These are phyloP conservation scores for Fistularia commersonii DNA, from an alignment of 2,797 vertebrate species.

Conservation along the genomic window DNA sequence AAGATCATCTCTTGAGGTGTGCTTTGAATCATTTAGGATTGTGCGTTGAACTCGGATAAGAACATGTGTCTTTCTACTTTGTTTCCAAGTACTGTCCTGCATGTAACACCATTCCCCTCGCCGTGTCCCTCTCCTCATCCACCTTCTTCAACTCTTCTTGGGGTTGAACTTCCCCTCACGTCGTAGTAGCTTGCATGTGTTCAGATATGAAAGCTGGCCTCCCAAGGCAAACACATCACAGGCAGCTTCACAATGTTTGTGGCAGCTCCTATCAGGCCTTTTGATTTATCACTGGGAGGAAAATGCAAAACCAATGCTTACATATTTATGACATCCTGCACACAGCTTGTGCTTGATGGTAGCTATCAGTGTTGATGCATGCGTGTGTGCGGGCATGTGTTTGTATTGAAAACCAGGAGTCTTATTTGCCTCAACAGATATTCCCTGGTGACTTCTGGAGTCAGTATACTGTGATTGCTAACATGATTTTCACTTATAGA, in stretches of 20 bases:
- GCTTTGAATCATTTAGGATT: too few relatives aligned
- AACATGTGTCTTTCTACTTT: slow-evolving; percentile 1
- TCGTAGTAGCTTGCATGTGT: slow-evolving; percentile 46
- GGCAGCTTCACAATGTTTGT: slow-evolving; percentile 53
- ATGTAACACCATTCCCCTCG: slow-evolving; percentile 20
- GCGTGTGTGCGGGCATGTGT: slow-evolving; percentile 12
- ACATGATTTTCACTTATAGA: slow-evolving; percentile 66
- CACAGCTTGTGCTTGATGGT: slow-evolving; percentile 29
- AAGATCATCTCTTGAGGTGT: slow-evolving; percentile 11
- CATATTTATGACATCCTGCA: slow-evolving; percentile 64
- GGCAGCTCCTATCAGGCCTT: slow-evolving; percentile 58
- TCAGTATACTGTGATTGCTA: slow-evolving; percentile 63
- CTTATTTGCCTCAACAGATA: slow-evolving; percentile 61
- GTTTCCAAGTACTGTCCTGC: neutral
- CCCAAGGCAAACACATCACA: slow-evolving; percentile 54
- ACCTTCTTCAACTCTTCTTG: slow-evolving; percentile 27
- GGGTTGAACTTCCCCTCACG: slow-evolving; percentile 53
- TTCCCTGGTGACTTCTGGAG: slow-evolving; percentile 59
- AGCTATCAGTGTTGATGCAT: slow-evolving; percentile 15
- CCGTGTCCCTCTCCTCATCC: slow-evolving; percentile 22
- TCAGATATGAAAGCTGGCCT: slow-evolving; percentile 51
- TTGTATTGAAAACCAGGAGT: slow-evolving; percentile 49
- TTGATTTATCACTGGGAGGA: slow-evolving; percentile 59
- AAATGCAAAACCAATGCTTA: slow-evolving; percentile 61
- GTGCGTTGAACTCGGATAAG: too few relatives aligned